Evolutionary conservation across 2,113 vertebrate genomes (phyloP).

Genomic region (Oxyruncus cristatus): DNA sequence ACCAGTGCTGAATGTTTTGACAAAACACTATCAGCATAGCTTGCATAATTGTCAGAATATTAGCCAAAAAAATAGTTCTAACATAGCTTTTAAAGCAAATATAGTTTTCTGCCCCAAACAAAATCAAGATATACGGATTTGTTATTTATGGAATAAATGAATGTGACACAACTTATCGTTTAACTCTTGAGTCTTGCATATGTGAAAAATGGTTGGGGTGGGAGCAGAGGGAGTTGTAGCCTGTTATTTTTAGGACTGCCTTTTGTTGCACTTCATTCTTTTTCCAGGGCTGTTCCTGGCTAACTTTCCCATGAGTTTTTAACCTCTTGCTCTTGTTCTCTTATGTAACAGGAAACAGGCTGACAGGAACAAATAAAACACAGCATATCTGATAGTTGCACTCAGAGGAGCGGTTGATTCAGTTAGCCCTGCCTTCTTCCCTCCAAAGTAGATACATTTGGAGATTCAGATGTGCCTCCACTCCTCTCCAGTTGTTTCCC

Average conservation of each 20-base stretch:
- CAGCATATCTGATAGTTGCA: slow-evolving; percentile 70
- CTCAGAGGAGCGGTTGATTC: slow-evolving; percentile 63
- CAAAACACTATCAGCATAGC: background rate
- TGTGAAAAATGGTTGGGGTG: background rate
- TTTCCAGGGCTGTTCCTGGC: slow-evolving; percentile 74
- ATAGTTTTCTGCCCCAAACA: background rate
- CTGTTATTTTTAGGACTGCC: slow-evolving; percentile 80
- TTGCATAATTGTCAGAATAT: background rate
- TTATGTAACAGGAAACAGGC: slow-evolving; percentile 85
- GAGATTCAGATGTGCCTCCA: background rate
- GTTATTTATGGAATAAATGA: background rate
- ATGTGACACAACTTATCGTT: background rate
- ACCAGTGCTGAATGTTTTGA: background rate
- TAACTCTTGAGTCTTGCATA: background rate
- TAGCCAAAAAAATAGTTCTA: background rate
- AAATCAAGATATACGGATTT: background rate
- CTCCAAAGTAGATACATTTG: slow-evolving; percentile 31
- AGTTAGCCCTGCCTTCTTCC: slow-evolving; percentile 60
- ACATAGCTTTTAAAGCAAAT: background rate
- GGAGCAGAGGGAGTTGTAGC: slow-evolving; percentile 56
- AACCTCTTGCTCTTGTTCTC: slow-evolving; percentile 86
- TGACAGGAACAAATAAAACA: slow-evolving; percentile 83
- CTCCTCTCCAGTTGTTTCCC: background rate
- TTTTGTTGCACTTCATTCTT: slow-evolving; percentile 69
- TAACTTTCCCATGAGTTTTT: slow-evolving; percentile 88